phyloP scores from a whole-genome alignment of 2,888 invertebrate genomes.

The Carpatolechia fugitivella region DNA sequence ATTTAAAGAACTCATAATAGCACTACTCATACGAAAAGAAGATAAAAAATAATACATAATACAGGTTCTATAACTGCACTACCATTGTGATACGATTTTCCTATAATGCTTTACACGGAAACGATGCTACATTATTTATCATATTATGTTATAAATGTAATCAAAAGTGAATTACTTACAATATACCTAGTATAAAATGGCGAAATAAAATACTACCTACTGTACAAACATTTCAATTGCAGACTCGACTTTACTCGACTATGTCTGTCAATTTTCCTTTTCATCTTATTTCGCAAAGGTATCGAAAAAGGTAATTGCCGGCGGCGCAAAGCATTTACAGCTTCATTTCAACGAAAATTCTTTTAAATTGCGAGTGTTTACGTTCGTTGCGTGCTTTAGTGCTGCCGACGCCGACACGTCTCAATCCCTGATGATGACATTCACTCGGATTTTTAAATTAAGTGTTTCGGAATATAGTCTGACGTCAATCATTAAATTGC shows the following conservation, averaged over 20 bases:
- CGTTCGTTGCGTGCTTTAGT: constrained; percentile 37
- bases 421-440: constrained; percentile 52
- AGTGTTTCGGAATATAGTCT: constrained; percentile 38
- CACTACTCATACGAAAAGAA: too few relatives aligned
- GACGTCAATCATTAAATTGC: constrained; percentile 30
- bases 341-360: constrained; percentile 46
- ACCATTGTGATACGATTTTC: too few relatives aligned
- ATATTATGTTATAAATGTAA: too few relatives aligned
- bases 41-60: too few relatives aligned
- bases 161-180: too few relatives aligned
- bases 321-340: constrained; percentile 24
- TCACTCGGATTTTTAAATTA: constrained; percentile 44
- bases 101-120: too few relatives aligned
- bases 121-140: too few relatives aligned
- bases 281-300: constrained; percentile 7
- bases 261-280: not conserved
- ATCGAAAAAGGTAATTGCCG: constrained; percentile 1
- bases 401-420: constrained; percentile 37
- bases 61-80: too few relatives aligned
- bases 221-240: not conserved
- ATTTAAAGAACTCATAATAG: too few relatives aligned
- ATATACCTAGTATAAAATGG: not conserved
- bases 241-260: not conserved
- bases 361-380: constrained; percentile 43
- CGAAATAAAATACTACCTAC: not conserved